phyloP scores from a whole-genome alignment of 2,888 invertebrate genomes.

The Sceliomorpha sp. region DNA sequence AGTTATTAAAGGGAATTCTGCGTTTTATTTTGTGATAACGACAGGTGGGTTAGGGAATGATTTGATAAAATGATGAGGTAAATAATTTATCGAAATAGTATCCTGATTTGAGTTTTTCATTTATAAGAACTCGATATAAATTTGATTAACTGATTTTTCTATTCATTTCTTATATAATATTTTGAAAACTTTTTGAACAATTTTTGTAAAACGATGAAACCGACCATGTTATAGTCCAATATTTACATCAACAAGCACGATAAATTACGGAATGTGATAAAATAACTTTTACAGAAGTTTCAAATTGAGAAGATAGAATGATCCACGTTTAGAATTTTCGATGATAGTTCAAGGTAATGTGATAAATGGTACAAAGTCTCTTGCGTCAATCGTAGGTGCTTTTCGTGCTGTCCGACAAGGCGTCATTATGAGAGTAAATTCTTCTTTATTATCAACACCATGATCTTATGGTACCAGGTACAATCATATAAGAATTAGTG shows the following conservation, averaged over 20 bases:
- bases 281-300: slow-evolving; percentile 45
- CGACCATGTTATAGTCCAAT: slow-evolving; percentile 22
- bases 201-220: too few species aligned
- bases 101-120: too few species aligned
- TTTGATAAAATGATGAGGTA: too few species aligned
- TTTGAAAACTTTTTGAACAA: too few species aligned
- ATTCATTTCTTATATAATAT: too few species aligned
- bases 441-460: slow-evolving; percentile 52
- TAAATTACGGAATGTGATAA: slow-evolving; percentile 45
- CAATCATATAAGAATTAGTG: too few species aligned
- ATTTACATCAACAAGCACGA: slow-evolving; percentile 45
- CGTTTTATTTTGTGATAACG: too few species aligned
- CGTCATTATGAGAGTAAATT: slow-evolving; percentile 63
- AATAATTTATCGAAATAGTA: too few species aligned
- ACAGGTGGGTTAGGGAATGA: too few species aligned
- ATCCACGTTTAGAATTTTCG: slow-evolving; percentile 53
- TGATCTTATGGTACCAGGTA: slow-evolving; percentile 49
- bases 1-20: too few species aligned
- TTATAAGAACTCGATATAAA: too few species aligned
- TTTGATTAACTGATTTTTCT: too few species aligned
- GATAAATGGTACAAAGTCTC: slow-evolving; percentile 37
- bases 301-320: slow-evolving; percentile 50
- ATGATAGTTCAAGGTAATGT: slow-evolving; percentile 40
- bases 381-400: slow-evolving; percentile 47
- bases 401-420: slow-evolving; percentile 47